Evolutionary conservation across 2,888 invertebrate genomes (phyloP).

Genomic region (Ophion slaviceki): DNA sequence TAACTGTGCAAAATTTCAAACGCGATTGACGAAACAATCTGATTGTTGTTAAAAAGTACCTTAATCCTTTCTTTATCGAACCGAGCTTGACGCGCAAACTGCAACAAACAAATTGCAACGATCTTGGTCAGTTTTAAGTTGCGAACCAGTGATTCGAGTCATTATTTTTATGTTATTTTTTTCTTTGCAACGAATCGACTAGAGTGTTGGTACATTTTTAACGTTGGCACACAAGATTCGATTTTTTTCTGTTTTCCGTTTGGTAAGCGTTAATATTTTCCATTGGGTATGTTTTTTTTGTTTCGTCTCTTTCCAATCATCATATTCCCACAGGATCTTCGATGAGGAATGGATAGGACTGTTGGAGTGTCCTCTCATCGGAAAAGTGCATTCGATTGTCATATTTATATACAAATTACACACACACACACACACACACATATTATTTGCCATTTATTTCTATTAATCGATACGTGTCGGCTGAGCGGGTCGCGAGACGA

Average conservation of each 20-base stretch:
- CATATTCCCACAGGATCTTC: constrained; percentile 1
- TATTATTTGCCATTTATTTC: constrained; percentile 71
- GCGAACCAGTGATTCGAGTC: constrained; percentile 27
- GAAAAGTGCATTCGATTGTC: constrained; percentile 62
- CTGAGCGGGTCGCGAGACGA: too few species aligned
- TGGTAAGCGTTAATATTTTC: background rate
- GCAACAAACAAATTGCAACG: background rate
- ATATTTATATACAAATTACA: background rate
- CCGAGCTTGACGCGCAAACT: background rate
- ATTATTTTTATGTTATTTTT: background rate
- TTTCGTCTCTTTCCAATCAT: background rate
- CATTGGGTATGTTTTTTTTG: background rate
- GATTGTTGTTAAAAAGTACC: background rate
- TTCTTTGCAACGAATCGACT: constrained; percentile 1
- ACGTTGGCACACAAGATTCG: constrained; percentile 12
- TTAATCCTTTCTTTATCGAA: constrained; percentile 33
- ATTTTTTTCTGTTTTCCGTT: background rate
- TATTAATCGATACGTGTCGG: too few species aligned
- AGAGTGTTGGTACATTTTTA: constrained; percentile 32
- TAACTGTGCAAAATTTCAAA: background rate
- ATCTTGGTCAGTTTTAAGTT: constrained; percentile 22
- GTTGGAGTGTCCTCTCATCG: constrained; percentile 18
- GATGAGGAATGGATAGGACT: constrained; percentile 10
- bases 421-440: background rate
- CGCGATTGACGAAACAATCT: background rate